Percentiles rank a stretch among this genome's conserved stretches.
These are phyloP conservation scores for Neomorphus geoffroyi DNA, from an alignment of 2,797 vertebrate species.

Conservation along the genomic window DNA sequence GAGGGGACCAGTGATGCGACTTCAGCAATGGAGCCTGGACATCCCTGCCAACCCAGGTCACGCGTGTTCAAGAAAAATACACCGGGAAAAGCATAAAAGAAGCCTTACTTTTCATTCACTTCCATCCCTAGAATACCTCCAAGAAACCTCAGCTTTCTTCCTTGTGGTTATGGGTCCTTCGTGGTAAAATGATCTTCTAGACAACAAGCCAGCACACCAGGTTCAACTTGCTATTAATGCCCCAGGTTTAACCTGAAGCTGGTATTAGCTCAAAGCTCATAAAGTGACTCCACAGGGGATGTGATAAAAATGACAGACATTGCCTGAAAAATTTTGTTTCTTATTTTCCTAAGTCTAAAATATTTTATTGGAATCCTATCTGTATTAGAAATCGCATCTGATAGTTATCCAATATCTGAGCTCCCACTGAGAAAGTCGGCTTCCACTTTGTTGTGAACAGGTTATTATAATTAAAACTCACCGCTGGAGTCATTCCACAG, in stretches of 20 bases:
- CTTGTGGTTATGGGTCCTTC: background rate
- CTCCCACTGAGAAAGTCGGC: background rate
- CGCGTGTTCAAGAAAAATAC: background rate
- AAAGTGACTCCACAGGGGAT: background rate
- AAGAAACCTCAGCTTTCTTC: background rate
- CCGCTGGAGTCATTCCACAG: background rate
- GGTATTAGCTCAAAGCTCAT: background rate
- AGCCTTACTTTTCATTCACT: background rate
- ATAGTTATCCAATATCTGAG: background rate
- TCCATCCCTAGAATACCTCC: background rate
- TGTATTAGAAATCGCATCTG: background rate
- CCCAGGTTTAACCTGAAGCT: background rate
- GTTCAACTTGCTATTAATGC: background rate
- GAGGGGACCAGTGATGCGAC: background rate
- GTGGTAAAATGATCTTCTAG: background rate
- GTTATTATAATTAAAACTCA: background rate
- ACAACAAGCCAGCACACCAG: background rate
- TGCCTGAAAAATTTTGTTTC: background rate
- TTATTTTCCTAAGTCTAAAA: background rate
- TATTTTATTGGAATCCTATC: background rate
- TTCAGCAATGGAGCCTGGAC: background rate
- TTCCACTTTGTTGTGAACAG: background rate
- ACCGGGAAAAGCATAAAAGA: background rate
- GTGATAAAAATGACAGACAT: background rate
- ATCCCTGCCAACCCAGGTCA: background rate